Evolutionary conservation across 2,888 invertebrate genomes (phyloP), one percentile per base, ranked within the genome.

Genomic region (Tupiocoris notatus): DNA sequence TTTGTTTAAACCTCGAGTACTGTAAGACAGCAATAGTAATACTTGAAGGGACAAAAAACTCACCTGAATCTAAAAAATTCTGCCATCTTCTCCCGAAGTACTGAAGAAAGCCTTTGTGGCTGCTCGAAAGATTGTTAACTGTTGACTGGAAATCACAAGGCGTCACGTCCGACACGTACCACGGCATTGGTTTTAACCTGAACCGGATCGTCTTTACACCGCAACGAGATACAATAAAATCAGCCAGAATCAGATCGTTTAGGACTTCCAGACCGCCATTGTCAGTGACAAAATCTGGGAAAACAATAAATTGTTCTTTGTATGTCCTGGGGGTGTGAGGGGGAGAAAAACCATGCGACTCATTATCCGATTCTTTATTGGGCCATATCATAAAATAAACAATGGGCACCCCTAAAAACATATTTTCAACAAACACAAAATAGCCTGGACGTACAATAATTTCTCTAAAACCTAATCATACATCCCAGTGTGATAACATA

Each of bases 121-220:
- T 20, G 18, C 20, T 23, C 6, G 63, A 39, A 7, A 79, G 56
- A 17, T 61, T 83, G 1, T 87, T 82, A 18, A 95, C 80, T 0
- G 88, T 86, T 90, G 91, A 92, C 82, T 87, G 81, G 76, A 96
- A 91, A 85, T 99, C 98, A 1, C 83, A 81, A 0, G 82, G 82
- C 18, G 90, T 93, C 0, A 91, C 93, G 83, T 99, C 98, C 0
- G 97, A 98, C 7, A 99, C 90, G 83, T 93, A 99, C 98, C 98
- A 99, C 0, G 98, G 97, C 79, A 94, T 90, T 1, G 88, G 86
- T 86, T 98, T 98, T 0, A 92, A 90, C 84, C 96, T 91, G 81
- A 98, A 91, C 79, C 91, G 86, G 23, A 98, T 86, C 85, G 88
- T 86, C n/a, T 85, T 83, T n/a, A 88, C 89, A 21, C 87, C 85